Base-by-base conservation (phyloP, 37 sponge, comb jelly and placozoan species). In the Spongilla lacustris region DNA sequence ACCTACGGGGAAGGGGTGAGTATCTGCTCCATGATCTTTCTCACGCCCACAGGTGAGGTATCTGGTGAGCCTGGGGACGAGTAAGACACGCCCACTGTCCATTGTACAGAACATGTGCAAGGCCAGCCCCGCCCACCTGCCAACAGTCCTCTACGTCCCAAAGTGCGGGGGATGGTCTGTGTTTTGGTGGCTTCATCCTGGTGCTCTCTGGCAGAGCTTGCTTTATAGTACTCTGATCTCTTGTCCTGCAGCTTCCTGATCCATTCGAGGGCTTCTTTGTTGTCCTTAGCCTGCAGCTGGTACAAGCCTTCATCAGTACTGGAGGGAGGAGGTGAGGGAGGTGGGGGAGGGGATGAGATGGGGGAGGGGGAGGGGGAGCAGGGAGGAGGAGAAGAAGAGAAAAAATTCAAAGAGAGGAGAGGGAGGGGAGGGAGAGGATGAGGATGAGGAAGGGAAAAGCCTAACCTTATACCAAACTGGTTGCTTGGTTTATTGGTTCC, bases 201-300 rank as follows among this genome's bases (percentile, higher is more conserved):
- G 76, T 33, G 24, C n/a, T 36, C 76, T 25, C 34, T 34, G n/a
- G 25, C n/a, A 28, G 27, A 10, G 67, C 36, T 13, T 0, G 29
- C 50, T 8, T 48, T n/a, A 67, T 27, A 10, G 41, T 30, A 78
- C 58, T 30, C 79, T 33, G 31, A 58, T 58, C 69, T 71, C 66
- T 36, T 48, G 34, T 72, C 91, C 69, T 90, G 91, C 19, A 92
- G 77, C 68, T 81, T 87, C 50, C 71, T 79, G 17, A 92, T 83
- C 92, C 92, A 92, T 46, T 27, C 36, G 37, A 84, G 83, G 28
- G 83, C 82, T 17, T 29, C 68, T 19, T 88, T 69, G 33, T 24
- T 34, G 34, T 71, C 69, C 6, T 27, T 58, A 6, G 92, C 89
- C 31, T 75, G 34, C 35, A 92, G 81, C 33, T 17, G 21, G 32